phyloP scores from a whole-genome alignment of 2,113 vertebrate genomes.

The Rissa tridactyla region DNA sequence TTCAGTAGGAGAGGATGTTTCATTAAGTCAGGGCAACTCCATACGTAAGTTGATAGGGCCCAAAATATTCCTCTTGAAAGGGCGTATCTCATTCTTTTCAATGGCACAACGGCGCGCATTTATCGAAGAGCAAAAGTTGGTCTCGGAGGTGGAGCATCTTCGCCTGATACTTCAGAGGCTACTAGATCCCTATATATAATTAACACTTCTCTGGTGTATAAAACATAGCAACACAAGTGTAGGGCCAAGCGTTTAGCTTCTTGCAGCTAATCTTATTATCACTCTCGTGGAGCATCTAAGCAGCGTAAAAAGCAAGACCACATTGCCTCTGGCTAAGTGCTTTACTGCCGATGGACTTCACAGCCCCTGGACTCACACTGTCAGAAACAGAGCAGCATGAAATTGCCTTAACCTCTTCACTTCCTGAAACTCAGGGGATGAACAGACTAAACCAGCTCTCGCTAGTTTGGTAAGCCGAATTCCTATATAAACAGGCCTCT shows the following conservation, averaged over 20 bases:
- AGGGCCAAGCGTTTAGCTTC: constrained; percentile 30
- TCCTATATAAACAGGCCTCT: background rate
- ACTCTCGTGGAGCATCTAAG: background rate
- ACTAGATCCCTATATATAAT: constrained; percentile 25
- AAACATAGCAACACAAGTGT: background rate
- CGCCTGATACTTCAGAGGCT: background rate
- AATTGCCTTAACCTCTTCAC: background rate
- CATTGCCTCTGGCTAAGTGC: constrained; percentile 28
- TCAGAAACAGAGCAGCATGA: constrained; percentile 27
- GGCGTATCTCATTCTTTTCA: background rate
- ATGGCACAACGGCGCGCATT: accelerated
- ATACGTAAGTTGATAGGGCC: background rate
- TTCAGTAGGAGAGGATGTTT: constrained; percentile 15
- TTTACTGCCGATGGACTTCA: constrained; percentile 39
- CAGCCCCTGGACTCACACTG: background rate
- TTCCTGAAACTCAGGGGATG: background rate
- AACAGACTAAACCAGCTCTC: background rate
- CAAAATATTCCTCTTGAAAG: background rate
- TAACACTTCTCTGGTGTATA: constrained; percentile 33
- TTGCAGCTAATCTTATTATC: constrained; percentile 52
- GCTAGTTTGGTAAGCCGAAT: background rate
- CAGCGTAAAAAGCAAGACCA: background rate
- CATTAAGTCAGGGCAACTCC: constrained; percentile 16
- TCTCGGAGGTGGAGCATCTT: background rate
- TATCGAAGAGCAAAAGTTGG: background rate